Base-by-base conservation (phyloP, 2,797 vertebrate genomes). In the Micromesistius poutassou region DNA sequence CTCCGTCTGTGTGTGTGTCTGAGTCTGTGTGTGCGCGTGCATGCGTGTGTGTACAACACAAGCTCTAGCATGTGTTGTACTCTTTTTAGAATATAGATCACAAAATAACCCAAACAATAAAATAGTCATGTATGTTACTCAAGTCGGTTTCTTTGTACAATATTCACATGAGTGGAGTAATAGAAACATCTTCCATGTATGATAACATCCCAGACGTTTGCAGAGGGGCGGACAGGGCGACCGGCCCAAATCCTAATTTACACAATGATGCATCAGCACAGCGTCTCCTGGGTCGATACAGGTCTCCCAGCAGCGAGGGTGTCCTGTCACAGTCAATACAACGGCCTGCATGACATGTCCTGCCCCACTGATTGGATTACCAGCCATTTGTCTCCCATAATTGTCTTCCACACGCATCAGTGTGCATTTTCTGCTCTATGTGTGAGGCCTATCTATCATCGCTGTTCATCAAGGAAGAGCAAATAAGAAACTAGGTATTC, bases 291-390 rank as follows among this genome's bases (percentile, higher is more conserved):
- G 88, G 91, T 92, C 91, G 93, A 92, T 93, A 90, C 25, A 75
- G 84, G 87, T 85, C 88, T 87, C 81, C 80, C 81, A 83, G 83
- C 85, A 75, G 84, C 86, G 86, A 50, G 46, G 30, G 80, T 85
- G 84, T 87, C 86, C 89, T 88, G 90, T 93, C 93, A 88, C 55
- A 91, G 89, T 89, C 92, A 91, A 93, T 93, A 90, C 82, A 86
- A 77, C 81, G 82, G 70, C 86, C 87, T 88, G 91, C 91, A 88
- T 91, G 91, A 91, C 91, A 88, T 85, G 89, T 90, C 86, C 89
- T 90, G 86, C 88, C 83, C 84, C 80, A 84, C 73, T 90, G 91
- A 93, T 93, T 93, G 92, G 94, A 94, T 95, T 93, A 94, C 91
- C 87, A 80, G 81, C 81, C 88, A 90, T 91, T 93, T 92, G 90